phyloP scores from a whole-genome alignment of 2,888 invertebrate species.

The Tipula unca region DNA sequence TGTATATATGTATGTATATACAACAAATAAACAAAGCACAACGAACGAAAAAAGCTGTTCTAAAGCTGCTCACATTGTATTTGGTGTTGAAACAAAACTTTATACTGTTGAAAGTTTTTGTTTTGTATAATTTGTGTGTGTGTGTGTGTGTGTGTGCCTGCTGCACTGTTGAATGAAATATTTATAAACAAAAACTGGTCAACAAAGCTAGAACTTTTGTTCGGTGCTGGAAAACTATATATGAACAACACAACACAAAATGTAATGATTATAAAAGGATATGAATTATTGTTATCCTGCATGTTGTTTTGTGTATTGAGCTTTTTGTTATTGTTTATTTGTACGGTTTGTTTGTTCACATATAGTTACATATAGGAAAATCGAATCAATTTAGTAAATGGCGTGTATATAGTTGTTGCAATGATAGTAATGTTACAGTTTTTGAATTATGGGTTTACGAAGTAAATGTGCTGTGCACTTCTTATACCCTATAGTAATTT shows the following conservation, averaged over 20 bases:
- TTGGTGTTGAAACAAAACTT: neutral
- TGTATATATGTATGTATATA: too few species aligned
- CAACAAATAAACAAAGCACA: neutral
- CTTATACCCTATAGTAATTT: too few species aligned
- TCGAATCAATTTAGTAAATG: neutral
- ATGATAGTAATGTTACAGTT: neutral
- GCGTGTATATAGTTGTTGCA: neutral
- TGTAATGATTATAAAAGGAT: neutral
- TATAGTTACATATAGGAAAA: neutral
- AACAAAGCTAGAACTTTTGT: neutral
- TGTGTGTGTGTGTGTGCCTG: neutral
- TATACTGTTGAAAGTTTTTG: neutral
- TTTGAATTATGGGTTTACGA: neutral
- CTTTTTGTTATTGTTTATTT: neutral
- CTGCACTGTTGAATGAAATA: neutral
- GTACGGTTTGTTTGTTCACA: neutral
- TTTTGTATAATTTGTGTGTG: neutral
- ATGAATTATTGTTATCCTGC: neutral
- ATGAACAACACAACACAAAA: neutral
- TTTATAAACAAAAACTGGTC: neutral
- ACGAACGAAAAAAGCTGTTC: neutral
- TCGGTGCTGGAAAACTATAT: neutral
- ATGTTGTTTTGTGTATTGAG: neutral
- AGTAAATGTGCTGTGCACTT: neutral
- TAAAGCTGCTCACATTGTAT: neutral